Conservation (phyloP, 2,113 vertebrate species). For the Electrona antarctica region DNA sequence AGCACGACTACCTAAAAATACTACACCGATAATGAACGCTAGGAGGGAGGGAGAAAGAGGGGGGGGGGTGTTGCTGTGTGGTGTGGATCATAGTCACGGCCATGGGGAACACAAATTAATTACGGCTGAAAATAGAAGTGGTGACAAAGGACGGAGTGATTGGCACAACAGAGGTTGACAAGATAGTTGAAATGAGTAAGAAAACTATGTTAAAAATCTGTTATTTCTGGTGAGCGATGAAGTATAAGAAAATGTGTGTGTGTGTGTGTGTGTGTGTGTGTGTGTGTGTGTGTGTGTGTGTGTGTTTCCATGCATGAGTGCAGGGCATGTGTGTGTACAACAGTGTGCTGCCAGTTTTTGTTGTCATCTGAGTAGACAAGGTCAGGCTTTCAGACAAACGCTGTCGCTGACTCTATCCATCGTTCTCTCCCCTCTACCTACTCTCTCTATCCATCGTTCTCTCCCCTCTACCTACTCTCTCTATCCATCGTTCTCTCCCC, state of each 20-base stretch:
- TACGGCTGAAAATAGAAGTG: neutral
- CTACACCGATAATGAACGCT: too few species aligned
- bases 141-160: neutral
- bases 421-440: neutral
- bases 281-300: slow-evolving; percentile 1
- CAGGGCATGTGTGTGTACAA: slow-evolving; percentile 14
- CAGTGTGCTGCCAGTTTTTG: slow-evolving; percentile 27
- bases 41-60: too few species aligned
- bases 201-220: too few species aligned
- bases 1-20: too few species aligned
- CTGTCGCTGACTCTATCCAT: slow-evolving; percentile 17
- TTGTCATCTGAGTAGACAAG: slow-evolving; percentile 59
- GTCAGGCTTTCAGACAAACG: slow-evolving; percentile 58
- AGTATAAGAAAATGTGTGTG: slow-evolving; percentile 16
- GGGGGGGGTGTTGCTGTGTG: neutral
- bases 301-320: slow-evolving; percentile 2
- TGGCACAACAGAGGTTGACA: too few species aligned
- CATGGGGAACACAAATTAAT: neutral
- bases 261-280: slow-evolving; percentile 22
- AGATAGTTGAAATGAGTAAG: too few species aligned
- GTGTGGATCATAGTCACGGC: neutral
- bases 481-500: slow-evolving; percentile 1
- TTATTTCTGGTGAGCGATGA: too few species aligned
- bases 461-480: slow-evolving; percentile 7
- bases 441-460: slow-evolving; percentile 4